These are phyloP conservation scores for Ovis aries DNA, from an alignment of 2,113 vertebrate genomes.

Conservation along the genomic window DNA sequence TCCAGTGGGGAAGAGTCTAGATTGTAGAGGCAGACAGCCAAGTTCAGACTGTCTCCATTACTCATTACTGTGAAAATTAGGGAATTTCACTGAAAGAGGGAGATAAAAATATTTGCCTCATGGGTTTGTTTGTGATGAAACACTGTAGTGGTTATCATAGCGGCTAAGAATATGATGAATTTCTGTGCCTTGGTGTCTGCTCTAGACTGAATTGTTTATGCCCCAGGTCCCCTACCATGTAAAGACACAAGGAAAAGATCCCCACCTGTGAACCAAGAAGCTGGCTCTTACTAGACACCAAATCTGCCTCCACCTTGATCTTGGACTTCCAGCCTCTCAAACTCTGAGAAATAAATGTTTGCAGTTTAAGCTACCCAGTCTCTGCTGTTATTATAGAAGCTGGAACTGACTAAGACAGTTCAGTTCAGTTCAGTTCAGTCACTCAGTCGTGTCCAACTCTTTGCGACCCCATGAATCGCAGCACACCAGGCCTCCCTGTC, in stretches of 20 bases:
- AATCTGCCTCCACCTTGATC: background rate
- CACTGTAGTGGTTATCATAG: background rate
- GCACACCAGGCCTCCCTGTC: too few relatives aligned
- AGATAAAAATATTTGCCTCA: background rate
- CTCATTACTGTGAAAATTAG: background rate
- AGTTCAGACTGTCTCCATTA: background rate
- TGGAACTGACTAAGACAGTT: background rate
- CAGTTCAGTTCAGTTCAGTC: too few relatives aligned
- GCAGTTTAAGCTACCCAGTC: background rate
- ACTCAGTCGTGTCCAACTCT: too few relatives aligned
- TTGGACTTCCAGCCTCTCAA: background rate
- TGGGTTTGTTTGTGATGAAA: background rate
- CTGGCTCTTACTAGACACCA: background rate
- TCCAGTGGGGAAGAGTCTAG: background rate
- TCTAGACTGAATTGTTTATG: background rate
- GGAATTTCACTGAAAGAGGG: background rate
- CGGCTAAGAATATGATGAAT: background rate
- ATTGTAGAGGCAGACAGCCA: background rate
- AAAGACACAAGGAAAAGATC: background rate
- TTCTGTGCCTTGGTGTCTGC: background rate
- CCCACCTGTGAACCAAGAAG: background rate
- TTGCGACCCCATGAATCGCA: too few relatives aligned
- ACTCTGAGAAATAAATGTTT: background rate
- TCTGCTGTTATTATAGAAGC: background rate
- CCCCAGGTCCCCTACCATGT: rapidly evolving